Percentiles rank a stretch among this genome's conserved stretches.
Evolutionary conservation across 2,113 vertebrate genomes (phyloP).

Genomic region (Cynopterus brachyotis): DNA sequence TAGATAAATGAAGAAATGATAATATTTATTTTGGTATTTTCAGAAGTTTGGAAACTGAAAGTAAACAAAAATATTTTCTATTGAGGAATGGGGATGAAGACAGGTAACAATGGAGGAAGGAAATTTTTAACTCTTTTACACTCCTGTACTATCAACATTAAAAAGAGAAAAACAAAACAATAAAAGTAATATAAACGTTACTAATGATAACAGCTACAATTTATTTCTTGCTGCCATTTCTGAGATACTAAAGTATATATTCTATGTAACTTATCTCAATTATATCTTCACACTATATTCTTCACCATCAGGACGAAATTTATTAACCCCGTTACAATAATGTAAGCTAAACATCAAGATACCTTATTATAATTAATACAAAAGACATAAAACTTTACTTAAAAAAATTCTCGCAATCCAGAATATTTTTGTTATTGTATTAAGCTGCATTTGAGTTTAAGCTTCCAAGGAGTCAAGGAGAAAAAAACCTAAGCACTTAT

Average conservation of each 20-base stretch:
- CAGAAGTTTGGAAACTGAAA: not conserved
- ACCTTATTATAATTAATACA: not conserved
- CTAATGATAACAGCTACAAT: not conserved
- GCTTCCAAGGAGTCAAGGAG: not conserved
- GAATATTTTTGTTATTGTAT: not conserved
- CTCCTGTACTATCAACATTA: not conserved
- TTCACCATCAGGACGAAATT: not conserved
- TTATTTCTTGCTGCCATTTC: not conserved
- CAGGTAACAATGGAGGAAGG: not conserved
- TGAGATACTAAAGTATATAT: not conserved
- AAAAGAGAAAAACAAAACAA: not conserved
- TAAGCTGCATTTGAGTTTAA: not conserved
- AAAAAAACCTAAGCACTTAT: not conserved
- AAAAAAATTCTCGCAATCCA: not conserved
- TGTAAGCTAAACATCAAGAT: not conserved
- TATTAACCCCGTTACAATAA: slow-evolving; percentile 21
- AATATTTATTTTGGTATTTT: slow-evolving; percentile 4
- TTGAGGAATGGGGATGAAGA: not conserved
- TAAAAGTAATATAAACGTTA: not conserved
- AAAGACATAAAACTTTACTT: not conserved
- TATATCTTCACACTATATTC: slow-evolving; percentile 21
- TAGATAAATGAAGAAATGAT: not conserved
- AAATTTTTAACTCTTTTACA: not conserved
- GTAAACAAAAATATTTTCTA: not conserved
- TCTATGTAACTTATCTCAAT: not conserved